Conservation (phyloP, 2,888 invertebrate species). For the Hylaea fasciaria region DNA sequence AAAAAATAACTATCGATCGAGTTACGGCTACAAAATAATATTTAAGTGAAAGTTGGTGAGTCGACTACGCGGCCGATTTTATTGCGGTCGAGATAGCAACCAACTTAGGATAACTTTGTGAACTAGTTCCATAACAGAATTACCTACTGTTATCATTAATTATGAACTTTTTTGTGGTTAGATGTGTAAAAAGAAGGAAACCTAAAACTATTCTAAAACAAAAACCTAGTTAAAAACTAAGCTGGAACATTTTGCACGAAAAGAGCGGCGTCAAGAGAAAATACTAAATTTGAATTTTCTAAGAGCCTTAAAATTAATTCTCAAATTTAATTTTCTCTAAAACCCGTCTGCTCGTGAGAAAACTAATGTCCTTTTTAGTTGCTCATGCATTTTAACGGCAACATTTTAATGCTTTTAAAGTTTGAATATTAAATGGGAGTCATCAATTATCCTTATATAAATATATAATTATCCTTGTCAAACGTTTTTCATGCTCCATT, state of each 20-base stretch:
- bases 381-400: slow-evolving; percentile 28
- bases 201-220: background rate
- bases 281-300: slow-evolving; percentile 32
- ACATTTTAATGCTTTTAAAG: slow-evolving; percentile 22
- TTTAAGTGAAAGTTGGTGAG: too few relatives aligned
- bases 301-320: slow-evolving; percentile 33
- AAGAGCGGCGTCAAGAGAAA: slow-evolving; percentile 10
- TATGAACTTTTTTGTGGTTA: too few relatives aligned
- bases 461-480: slow-evolving; percentile 13
- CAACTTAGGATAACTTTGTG: too few relatives aligned
- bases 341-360: slow-evolving; percentile 35
- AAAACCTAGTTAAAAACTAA: slow-evolving; percentile 15
- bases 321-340: slow-evolving; percentile 34
- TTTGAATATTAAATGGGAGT: slow-evolving; percentile 18
- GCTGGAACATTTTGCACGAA: slow-evolving; percentile 9
- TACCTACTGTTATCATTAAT: too few relatives aligned
- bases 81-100: too few relatives aligned
- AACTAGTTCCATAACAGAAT: too few relatives aligned
- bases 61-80: too few relatives aligned
- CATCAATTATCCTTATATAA: too few relatives aligned
- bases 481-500: background rate
- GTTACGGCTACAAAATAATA: too few relatives aligned
- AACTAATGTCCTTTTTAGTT: slow-evolving; percentile 29
- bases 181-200: background rate
- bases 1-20: too few relatives aligned